A percentile compares a stretch with the other conserved stretches of the same genome.
Evolutionary conservation across 2,888 invertebrate species (phyloP).

Genomic region (Ichneumon xanthorius): DNA sequence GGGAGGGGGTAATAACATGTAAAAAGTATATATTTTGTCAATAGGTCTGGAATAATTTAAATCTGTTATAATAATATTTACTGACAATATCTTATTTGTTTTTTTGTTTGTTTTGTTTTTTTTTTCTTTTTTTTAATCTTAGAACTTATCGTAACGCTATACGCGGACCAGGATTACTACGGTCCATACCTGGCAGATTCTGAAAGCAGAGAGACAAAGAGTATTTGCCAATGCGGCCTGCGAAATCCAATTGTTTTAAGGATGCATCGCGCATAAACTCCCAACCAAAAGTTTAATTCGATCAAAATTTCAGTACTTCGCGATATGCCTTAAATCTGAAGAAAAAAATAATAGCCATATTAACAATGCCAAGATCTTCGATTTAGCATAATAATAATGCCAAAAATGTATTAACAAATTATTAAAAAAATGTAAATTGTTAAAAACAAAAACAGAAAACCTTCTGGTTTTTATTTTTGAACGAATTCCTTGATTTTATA

Average conservation of each 20-base stretch:
- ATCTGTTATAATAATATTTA: conserved; percentile 77
- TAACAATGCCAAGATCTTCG: no score
- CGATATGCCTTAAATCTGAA: no score
- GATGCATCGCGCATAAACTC: no score
- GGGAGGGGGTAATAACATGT: conserved; percentile 68
- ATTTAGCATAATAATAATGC: no score
- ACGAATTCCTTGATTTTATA: no score
- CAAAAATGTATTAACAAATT: no score
- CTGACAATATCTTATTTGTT: conserved; percentile 72
- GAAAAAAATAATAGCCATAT: no score
- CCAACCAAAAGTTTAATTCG: no score
- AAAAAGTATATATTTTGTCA: conserved; percentile 75
- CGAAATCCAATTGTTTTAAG: conserved; percentile 14
- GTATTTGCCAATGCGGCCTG: conserved; percentile 45
- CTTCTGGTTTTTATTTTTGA: no score
- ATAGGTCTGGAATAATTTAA: conserved; percentile 75
- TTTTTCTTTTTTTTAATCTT: conserved; percentile 70
- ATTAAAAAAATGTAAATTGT: no score
- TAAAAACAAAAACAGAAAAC: no score
- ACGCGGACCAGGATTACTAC: conserved; percentile 76
- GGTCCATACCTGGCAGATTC: conserved; percentile 77
- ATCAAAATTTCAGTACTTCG: no score
- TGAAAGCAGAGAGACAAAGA: conserved; percentile 70
- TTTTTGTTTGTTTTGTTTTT: conserved; percentile 24
- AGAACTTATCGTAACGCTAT: conserved; percentile 77